Evolutionary conservation across 2,888 invertebrate genomes (phyloP).

Genomic region (Baccha elongata): DNA sequence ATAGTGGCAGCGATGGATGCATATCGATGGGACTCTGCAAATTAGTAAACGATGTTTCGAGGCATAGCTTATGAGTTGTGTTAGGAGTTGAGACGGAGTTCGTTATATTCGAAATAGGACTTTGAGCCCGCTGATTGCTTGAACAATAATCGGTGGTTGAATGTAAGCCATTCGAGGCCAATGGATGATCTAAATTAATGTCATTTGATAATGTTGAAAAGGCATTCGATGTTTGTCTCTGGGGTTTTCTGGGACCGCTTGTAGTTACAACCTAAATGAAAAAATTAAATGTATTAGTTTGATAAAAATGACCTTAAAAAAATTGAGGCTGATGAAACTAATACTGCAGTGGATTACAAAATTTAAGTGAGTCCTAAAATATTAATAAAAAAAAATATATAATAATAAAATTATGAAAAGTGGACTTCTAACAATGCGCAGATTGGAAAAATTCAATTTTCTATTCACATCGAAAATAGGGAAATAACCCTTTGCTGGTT

Average conservation of each 20-base stretch:
- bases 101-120: constrained; percentile 83
- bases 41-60: constrained; percentile 90
- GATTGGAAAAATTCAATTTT: background rate
- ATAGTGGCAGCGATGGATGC: constrained; percentile 63
- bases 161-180: constrained; percentile 79
- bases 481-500: background rate
- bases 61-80: constrained; percentile 85
- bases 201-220: constrained; percentile 81
- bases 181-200: constrained; percentile 65
- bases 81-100: constrained; percentile 82
- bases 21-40: constrained; percentile 84
- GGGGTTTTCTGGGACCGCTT: constrained; percentile 91
- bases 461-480: constrained; percentile 9
- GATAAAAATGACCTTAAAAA: background rate
- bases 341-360: constrained; percentile 65
- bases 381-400: constrained; percentile 22
- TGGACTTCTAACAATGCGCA: constrained; percentile 1
- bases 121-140: constrained; percentile 80
- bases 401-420: constrained; percentile 13
- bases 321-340: constrained; percentile 27
- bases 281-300: constrained; percentile 4
- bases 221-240: constrained; percentile 83
- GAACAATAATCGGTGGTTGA: constrained; percentile 39
- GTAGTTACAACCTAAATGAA: constrained; percentile 88
- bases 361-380: constrained; percentile 60